Evolutionary conservation across 2,113 vertebrate genomes (phyloP), one percentile per base, ranked within the genome.

Genomic region (Stigmatopora argus): DNA sequence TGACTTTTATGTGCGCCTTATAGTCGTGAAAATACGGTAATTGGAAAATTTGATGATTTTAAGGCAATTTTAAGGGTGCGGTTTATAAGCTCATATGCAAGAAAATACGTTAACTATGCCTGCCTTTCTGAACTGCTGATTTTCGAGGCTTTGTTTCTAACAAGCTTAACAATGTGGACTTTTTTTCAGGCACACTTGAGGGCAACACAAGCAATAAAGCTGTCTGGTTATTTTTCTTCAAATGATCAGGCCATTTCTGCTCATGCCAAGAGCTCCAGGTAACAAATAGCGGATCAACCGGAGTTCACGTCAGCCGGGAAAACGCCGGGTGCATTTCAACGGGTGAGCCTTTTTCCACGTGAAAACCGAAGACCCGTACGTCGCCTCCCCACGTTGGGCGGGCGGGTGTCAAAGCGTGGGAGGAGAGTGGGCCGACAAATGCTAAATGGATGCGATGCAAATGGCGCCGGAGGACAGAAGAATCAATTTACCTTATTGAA

Each of bases 401-500:
- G 71, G 65, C 63, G 9, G 72, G 46, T 19, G 66, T 71, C 14
- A n/a, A 56, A 13, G 73, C 69, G 63, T 55, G 73, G 67, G 70
- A 67, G 71, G 71, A 67, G 72, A 71, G 72, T 59, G 69, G 79
- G 78, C 57, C 51, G 67, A 80, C 79, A 74, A 81, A 80, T 51
- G 69, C 82, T 86, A 89, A 90, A 89, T 87, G 80, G 84, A 87
- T 86, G 84, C 74, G 64, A 89, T 86, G 89, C 87, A 88, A 89
- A 90, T 88, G 85, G 81, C 85, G 86, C 67, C 73, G 81, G 69
- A 90, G 84, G 87, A 90, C 88, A 83, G 74, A 56, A 71, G 83
- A 90, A 90, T 90, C 89, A 89, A 90, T 91, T 92, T 87, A 86
- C 74, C 78, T 90, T 90, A 90, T 88, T 89, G 86, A 90, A 91